Evolutionary conservation across 2,113 vertebrate species (phyloP), one percentile per base, ranked within the genome.

Genomic region (Ariopsis seemanni): DNA sequence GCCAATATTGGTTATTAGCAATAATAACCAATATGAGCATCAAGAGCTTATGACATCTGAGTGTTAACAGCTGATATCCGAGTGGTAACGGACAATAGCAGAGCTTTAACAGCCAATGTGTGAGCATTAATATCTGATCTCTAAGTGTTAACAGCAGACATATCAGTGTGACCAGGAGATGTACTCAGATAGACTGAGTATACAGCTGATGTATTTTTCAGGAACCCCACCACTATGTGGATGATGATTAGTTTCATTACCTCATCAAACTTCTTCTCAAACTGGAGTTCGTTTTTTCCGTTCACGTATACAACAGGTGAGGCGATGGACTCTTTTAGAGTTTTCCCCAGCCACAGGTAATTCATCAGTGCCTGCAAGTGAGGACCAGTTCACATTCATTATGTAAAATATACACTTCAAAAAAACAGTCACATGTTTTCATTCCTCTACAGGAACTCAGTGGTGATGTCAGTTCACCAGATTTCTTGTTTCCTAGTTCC

Each of bases 321-420:
- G 2, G 87, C 50, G 34, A 98, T 96, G 69, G 97, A 95, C 0
- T 92, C 90, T 86, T 92, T 86, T 88, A 98, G 91, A 85, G 91
- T 93, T 0, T 94, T 95, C 48, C 95, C 96, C 84, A 97, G 91
- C 96, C 96, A 98, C 72, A 98, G 89, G 88, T 93, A 96, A 92
- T 98, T 97, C 84, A 96, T 95, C 58, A 98, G 93, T 0, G 93
- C 94, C 97, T 98, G 93, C 42, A 18, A 82, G n/a, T 4, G n/a
- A 79, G 17, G 7, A 58, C 8, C n/a, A 9, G 17, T 12, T 34
- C 25, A 57, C 7, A 22, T 17, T 52, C 14, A 7, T 8, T 22
- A 84, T 27, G 11, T 6, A 57, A 50, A 50, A 82, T 17, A 22
- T 18, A 80, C 20, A 48, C 25, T 25, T 25, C 15, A 62, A 18